Evolutionary conservation across 2,113 vertebrate species (phyloP).

Genomic region (Fregata magnificens): DNA sequence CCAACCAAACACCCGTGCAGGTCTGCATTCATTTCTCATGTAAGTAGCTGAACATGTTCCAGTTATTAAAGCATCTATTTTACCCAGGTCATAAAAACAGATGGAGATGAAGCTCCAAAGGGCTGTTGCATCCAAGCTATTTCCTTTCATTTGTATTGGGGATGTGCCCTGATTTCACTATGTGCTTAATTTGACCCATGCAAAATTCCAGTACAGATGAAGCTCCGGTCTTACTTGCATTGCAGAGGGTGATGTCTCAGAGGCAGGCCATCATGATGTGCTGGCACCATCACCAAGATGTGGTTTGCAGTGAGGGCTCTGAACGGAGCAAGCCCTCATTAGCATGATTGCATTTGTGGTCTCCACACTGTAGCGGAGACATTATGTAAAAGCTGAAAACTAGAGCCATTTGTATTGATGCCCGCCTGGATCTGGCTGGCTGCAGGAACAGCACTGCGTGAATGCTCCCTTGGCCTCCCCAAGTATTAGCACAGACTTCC

Average conservation of each 20-base stretch:
- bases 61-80: not conserved
- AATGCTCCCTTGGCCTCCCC: not conserved
- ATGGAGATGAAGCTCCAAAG: slow-evolving; percentile 10
- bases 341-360: not conserved
- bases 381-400: not conserved
- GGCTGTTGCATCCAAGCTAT: not conserved
- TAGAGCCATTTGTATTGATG: not conserved
- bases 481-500: not conserved
- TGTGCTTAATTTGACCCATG: not conserved
- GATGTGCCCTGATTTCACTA: not conserved
- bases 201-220: not conserved
- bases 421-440: not conserved
- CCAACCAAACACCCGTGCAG: not conserved
- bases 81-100: not conserved
- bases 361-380: not conserved
- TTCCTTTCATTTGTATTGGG: not conserved
- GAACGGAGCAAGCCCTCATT: not conserved
- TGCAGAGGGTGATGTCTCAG: not conserved
- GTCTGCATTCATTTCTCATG: not conserved
- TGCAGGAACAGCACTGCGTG: not conserved
- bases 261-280: not conserved
- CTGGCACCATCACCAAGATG: not conserved
- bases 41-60: not conserved
- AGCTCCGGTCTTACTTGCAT: not conserved
- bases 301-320: not conserved